Evolutionary conservation across 2,888 invertebrate species (phyloP), one percentile per base, ranked within the genome.

Genomic region (Cantharis rufa): DNA sequence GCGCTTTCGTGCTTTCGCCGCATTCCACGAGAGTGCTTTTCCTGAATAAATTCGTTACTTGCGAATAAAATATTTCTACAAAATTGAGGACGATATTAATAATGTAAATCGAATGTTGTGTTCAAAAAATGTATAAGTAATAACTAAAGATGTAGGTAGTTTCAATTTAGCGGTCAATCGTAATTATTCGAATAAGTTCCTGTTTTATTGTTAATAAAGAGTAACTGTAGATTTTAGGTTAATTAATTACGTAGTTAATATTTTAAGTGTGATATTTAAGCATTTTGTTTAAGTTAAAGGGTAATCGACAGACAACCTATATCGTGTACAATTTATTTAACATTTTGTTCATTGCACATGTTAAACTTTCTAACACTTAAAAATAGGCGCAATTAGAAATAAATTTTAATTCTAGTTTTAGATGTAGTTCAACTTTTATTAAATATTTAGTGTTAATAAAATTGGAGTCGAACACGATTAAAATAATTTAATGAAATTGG

Each of bases 11-110:
- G 73, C 32, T 75, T 75, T 24, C 10, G 66, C 28, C 48, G 27
- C 69, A 69, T 71, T 70, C 73, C 64, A 18, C 70, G 61, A 75
- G 78, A 78, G 71, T 62, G 72, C 75, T 64, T 71, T 71, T 69
- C 15, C 15, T n/a, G 28, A 18, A 21, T 16, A 64, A 24, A 75
- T 62, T 69, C 16, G 27, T n/a, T 16, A 15, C n/a, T 27, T 10
- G 24, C 48, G 72, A 64, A 63, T 16, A 18, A 21, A 32, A 48
- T 48, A 48, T 48, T 48, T 48, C 48, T 48, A 48, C 48, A 48
- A 5, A 48, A 48, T 48, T 48, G n/a, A 48, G 48, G 48, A 48
- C 48, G 48, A 48, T 48, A n/a, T 66, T 15, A 11, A 21, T 24
- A 21, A 21, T 66, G 1, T 66, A 66, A 21, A 21, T 21, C 18